A percentile compares a stretch with the other conserved stretches of the same genome.
These are phyloP conservation scores for Heliconius sara DNA, from an alignment of 2,888 invertebrate genomes.

Conservation along the genomic window DNA sequence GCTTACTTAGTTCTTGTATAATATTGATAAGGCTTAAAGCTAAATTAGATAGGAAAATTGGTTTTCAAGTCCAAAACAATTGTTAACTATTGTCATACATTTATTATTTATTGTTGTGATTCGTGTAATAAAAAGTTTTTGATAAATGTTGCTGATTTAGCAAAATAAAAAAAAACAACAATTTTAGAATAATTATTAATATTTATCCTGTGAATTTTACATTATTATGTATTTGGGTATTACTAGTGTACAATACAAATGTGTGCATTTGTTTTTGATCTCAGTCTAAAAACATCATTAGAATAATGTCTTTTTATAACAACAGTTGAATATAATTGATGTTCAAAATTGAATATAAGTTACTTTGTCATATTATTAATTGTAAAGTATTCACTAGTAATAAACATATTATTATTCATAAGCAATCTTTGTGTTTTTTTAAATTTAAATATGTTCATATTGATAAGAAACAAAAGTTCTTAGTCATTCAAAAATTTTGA, in stretches of 20 bases:
- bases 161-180: background rate
- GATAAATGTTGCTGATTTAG: background rate
- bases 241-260: background rate
- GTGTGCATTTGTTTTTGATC: constrained; percentile 25
- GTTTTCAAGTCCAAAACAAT: constrained; percentile 2
- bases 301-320: background rate
- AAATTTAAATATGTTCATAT: background rate
- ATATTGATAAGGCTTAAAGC: background rate
- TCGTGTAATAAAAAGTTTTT: background rate
- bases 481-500: background rate
- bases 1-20: background rate
- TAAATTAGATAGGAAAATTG: constrained; percentile 16
- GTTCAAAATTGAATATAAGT: constrained; percentile 22
- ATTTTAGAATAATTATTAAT: background rate
- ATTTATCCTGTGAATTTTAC: background rate
- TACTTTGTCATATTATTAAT: background rate
- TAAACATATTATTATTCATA: background rate
- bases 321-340: constrained; percentile 7
- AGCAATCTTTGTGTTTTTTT: constrained; percentile 3
- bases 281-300: constrained; percentile 11
- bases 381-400: constrained; percentile 4
- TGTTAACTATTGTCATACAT: constrained; percentile 10
- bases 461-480: background rate
- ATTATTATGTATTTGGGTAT: background rate
- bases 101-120: constrained; percentile 13